A percentile compares a stretch with the other conserved stretches of the same genome.
phyloP scores from a whole-genome alignment of 2,888 invertebrate species.

The Agrotis segetum region DNA sequence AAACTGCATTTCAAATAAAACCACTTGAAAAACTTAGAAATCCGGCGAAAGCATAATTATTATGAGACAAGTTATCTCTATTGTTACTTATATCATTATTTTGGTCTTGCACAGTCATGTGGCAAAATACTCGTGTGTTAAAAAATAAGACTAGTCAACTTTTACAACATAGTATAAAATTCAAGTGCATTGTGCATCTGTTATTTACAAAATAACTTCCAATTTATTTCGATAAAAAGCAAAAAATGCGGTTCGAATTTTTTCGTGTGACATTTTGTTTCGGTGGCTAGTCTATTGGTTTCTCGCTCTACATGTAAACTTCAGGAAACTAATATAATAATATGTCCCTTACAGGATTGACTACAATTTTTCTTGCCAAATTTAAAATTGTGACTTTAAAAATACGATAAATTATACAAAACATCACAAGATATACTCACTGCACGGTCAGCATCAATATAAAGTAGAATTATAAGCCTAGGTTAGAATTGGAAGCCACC shows the following conservation, averaged over 20 bases:
- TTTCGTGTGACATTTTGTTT: neutral
- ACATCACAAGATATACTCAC: slow-evolving; percentile 69
- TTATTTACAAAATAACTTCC: neutral
- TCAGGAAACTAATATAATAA: slow-evolving; percentile 21
- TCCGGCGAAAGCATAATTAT: neutral
- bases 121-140: neutral
- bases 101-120: neutral
- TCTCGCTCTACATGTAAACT: slow-evolving; percentile 25
- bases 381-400: slow-evolving; percentile 38
- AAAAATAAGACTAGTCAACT: neutral
- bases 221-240: neutral
- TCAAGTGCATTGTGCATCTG: neutral
- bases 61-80: neutral
- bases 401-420: slow-evolving; percentile 53
- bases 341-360: slow-evolving; percentile 16
- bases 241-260: neutral
- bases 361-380: slow-evolving; percentile 28
- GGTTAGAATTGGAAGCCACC: slow-evolving; percentile 95
- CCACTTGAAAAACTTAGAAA: too few relatives aligned
- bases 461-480: slow-evolving; percentile 58
- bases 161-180: neutral
- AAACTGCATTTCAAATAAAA: neutral
- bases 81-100: slow-evolving; percentile 3
- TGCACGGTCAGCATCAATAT: slow-evolving; percentile 70
- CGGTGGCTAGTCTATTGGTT: neutral